A percentile compares a stretch with the other conserved stretches of the same genome.
Conservation (phyloP, 2,888 invertebrate species). For the Dolichopus griseipennis region DNA sequence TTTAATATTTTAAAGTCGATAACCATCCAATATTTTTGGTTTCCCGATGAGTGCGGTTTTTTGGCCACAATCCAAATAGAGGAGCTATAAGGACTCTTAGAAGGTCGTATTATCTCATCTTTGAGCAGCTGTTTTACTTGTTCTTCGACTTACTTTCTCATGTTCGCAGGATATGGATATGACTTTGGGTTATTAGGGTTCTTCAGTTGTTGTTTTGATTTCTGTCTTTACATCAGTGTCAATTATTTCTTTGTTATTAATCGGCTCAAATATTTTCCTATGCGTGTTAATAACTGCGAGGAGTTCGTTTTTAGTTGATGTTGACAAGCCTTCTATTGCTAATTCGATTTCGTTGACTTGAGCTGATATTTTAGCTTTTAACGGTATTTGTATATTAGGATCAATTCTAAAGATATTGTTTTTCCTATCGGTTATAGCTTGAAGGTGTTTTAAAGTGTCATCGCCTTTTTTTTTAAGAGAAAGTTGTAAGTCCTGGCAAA, state of each 20-base stretch:
- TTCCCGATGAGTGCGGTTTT: no score
- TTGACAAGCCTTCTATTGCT: no score
- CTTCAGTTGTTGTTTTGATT: no score
- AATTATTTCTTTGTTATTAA: slow-evolving; percentile 11
- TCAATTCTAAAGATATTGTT: slow-evolving; percentile 10
- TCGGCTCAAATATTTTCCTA: slow-evolving; percentile 13
- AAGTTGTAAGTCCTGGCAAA: no score
- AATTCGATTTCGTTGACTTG: no score
- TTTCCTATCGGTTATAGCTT: slow-evolving; percentile 13
- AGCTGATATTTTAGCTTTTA: no score
- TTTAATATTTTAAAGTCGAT: slow-evolving; percentile 22
- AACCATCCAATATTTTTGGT: no score
- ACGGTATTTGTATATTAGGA: no score
- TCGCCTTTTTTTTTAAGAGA: slow-evolving; percentile 11
- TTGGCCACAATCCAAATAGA: no score
- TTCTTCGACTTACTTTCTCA: slow-evolving; percentile 30
- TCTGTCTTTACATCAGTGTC: no score
- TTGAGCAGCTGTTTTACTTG: slow-evolving; percentile 29
- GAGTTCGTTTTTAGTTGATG: not conserved
- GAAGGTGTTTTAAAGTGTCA: slow-evolving; percentile 12
- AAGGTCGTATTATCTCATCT: slow-evolving; percentile 28
- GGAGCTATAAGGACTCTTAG: slow-evolving; percentile 27
- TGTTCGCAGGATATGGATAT: slow-evolving; percentile 30
- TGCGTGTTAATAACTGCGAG: not conserved
- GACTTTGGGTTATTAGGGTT: slow-evolving; percentile 27